Conservation (phyloP, 2,113 vertebrate genomes). For the Phyllopteryx taeniolatus region DNA sequence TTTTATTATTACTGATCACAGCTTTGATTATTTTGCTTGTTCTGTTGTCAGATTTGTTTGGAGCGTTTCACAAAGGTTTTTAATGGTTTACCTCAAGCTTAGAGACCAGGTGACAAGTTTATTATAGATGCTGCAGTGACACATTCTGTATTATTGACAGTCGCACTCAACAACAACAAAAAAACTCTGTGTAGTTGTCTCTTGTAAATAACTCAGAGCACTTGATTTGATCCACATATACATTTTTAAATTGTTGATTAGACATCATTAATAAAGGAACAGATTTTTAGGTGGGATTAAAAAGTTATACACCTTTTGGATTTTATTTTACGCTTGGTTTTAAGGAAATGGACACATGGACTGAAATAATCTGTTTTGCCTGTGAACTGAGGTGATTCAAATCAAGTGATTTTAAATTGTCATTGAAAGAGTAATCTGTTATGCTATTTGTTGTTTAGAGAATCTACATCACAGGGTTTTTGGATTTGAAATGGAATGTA, state of each 20-base stretch:
- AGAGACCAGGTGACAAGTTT: neutral
- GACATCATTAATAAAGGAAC: neutral
- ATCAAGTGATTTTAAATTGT: constrained; percentile 16
- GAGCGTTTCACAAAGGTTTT: constrained; percentile 4
- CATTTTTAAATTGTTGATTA: neutral
- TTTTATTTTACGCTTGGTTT: constrained; percentile 10
- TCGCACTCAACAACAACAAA: neutral
- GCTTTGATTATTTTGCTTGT: neutral
- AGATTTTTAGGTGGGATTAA: neutral
- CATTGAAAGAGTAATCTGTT: constrained; percentile 18
- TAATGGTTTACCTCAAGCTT: constrained; percentile 2
- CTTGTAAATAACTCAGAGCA: constrained; percentile 34
- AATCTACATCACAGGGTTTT: constrained; percentile 48
- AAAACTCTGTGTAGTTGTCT: constrained; percentile 10
- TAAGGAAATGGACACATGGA: constrained; percentile 16
- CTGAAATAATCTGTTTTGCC: constrained; percentile 34
- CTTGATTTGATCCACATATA: constrained; percentile 17
- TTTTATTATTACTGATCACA: constrained; percentile 11
- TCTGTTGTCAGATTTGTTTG: neutral
- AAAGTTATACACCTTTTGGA: neutral
- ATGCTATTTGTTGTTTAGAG: constrained; percentile 21
- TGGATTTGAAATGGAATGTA: constrained; percentile 73
- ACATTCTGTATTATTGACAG: constrained; percentile 17
- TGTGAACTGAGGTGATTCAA: constrained; percentile 25
- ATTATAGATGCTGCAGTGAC: constrained; percentile 14